phyloP scores from a whole-genome alignment of 1,140 invertebrate genomes.

The Babylonia areolata region DNA sequence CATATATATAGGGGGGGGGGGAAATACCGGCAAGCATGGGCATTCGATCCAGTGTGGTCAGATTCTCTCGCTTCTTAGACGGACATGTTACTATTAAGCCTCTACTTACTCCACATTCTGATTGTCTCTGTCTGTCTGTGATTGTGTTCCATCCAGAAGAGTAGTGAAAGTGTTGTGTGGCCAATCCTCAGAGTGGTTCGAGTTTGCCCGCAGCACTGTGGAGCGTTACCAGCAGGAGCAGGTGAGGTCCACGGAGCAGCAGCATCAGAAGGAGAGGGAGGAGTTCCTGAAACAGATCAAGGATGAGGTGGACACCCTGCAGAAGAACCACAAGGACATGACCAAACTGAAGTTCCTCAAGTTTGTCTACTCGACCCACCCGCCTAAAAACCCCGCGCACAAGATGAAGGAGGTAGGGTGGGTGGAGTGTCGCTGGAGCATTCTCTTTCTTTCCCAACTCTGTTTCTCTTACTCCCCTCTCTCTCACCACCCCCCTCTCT shows the following conservation, averaged over 20 bases:
- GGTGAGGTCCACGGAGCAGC: conserved; percentile 41
- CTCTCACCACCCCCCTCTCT: no score
- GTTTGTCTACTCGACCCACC: conserved; percentile 55
- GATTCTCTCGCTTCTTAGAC: no score
- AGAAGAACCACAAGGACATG: conserved; percentile 21
- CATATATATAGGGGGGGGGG: no score
- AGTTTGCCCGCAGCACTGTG: conserved; percentile 42
- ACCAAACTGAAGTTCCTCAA: conserved; percentile 44
- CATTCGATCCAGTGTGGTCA: no score
- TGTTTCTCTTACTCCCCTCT: no score
- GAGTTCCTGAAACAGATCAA: conserved; percentile 50
- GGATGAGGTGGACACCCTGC: conserved; percentile 41
- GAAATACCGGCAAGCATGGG: no score
- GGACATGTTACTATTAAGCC: no score
- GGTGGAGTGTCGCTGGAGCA: neutral
- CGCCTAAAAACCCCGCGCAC: conserved; percentile 50
- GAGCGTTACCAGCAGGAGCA: conserved; percentile 53
- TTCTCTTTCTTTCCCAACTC: neutral
- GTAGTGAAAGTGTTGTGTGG: no score
- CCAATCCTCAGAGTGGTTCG: conserved; percentile 54
- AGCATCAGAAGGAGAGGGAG: conserved; percentile 45
- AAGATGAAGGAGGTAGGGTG: conserved; percentile 32
- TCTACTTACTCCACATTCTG: no score
- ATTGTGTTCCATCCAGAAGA: no score
- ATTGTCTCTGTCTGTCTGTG: no score